These are phyloP conservation scores for Linnaemya vulpina DNA, from an alignment of 2,888 invertebrate genomes.

Conservation along the genomic window DNA sequence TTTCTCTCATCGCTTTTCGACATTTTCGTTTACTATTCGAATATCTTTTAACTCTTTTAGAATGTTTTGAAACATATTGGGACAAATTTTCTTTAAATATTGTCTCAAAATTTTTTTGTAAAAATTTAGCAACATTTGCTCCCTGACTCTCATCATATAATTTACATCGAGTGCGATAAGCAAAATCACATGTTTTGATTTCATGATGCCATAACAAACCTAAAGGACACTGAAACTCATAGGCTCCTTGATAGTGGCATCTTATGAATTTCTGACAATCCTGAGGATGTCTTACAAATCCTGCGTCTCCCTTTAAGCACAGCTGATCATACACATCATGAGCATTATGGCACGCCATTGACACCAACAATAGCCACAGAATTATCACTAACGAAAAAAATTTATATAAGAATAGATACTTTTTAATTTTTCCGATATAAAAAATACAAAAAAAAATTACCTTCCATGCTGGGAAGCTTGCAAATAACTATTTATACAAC, in stretches of 20 bases:
- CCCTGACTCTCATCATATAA: not conserved
- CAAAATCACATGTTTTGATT: constrained; percentile 68
- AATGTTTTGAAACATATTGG: not conserved
- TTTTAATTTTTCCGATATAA: constrained; percentile 4
- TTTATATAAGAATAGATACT: too few species aligned
- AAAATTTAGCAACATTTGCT: not conserved
- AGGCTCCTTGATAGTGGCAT: constrained; percentile 72
- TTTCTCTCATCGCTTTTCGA: not conserved
- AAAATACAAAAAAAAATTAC: constrained; percentile 23
- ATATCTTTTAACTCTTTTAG: not conserved
- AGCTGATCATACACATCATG: not conserved
- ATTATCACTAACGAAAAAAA: not conserved
- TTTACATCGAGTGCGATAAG: constrained; percentile 59
- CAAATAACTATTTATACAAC: constrained; percentile 47
- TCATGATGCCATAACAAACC: constrained; percentile 74
- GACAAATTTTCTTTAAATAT: not conserved
- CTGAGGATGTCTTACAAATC: constrained; percentile 74
- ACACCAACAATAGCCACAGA: not conserved
- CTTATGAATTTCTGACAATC: constrained; percentile 76
- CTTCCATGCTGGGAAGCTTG: constrained; percentile 54
- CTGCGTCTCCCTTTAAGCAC: constrained; percentile 43
- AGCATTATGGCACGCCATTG: not conserved
- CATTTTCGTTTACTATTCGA: not conserved
- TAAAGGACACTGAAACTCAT: constrained; percentile 73
- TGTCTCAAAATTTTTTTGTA: not conserved